These are phyloP conservation scores for Parochlus steinenii DNA, from an alignment of 2,888 invertebrate genomes.

Conservation along the genomic window DNA sequence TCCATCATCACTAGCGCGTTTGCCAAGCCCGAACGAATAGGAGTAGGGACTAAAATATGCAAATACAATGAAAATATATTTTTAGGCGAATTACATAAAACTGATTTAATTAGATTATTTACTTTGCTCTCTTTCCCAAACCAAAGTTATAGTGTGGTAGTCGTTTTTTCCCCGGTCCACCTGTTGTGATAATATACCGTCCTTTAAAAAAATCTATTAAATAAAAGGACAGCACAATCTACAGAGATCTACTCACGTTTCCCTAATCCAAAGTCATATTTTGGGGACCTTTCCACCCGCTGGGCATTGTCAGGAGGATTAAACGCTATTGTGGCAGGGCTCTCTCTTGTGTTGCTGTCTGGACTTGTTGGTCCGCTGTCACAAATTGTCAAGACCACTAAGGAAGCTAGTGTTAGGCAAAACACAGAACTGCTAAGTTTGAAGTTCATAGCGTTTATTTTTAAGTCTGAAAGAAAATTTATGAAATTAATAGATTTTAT, in stretches of 20 bases:
- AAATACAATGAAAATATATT: not conserved
- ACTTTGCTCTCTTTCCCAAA: slow-evolving; percentile 24
- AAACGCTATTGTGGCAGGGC: no score
- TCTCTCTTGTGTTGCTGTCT: no score
- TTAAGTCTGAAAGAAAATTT: no score
- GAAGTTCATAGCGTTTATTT: no score
- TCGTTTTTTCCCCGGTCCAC: slow-evolving; percentile 27
- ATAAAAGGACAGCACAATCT: not conserved
- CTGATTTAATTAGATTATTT: slow-evolving; percentile 4
- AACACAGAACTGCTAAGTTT: no score
- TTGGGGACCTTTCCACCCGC: slow-evolving; percentile 11
- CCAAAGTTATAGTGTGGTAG: slow-evolving; percentile 30
- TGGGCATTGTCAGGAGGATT: slow-evolving; percentile 1
- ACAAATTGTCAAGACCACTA: no score
- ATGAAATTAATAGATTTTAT: no score
- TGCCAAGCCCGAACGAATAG: slow-evolving; percentile 28
- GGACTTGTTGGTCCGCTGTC: no score
- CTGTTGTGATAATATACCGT: slow-evolving; percentile 19
- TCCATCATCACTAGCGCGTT: slow-evolving; percentile 19
- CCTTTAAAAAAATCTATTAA: slow-evolving; percentile 11
- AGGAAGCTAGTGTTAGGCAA: no score
- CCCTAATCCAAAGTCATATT: slow-evolving; percentile 1
- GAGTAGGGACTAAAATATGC: slow-evolving; percentile 19
- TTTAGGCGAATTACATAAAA: slow-evolving; percentile 1
- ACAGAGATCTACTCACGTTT: not conserved